These are phyloP conservation scores for Andrena trimmerana DNA, from an alignment of 2,888 invertebrate species.

Conservation along the genomic window DNA sequence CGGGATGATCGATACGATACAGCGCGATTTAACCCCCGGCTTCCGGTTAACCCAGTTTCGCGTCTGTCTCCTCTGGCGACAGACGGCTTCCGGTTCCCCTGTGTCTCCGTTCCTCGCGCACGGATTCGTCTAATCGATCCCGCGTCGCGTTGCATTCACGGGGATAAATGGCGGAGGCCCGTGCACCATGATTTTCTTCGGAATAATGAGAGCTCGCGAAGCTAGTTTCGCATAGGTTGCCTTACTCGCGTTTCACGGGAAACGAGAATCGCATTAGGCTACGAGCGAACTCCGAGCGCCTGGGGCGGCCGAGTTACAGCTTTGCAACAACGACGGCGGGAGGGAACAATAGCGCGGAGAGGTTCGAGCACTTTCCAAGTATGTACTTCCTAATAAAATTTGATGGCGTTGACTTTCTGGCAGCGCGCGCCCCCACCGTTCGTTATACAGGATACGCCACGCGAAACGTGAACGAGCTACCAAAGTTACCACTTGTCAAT, in stretches of 20 bases:
- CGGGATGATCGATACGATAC: constrained; percentile 53
- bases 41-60: constrained; percentile 55
- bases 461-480: not conserved
- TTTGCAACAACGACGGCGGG: constrained; percentile 42
- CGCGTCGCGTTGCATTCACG: constrained; percentile 64
- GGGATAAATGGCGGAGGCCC: constrained; percentile 49
- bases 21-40: constrained; percentile 60
- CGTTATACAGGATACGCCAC: not conserved
- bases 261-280: not conserved
- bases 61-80: constrained; percentile 17
- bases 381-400: constrained; percentile 58
- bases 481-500: constrained; percentile 15
- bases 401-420: constrained; percentile 41
- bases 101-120: constrained; percentile 27
- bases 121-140: constrained; percentile 50
- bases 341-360: constrained; percentile 50
- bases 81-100: constrained; percentile 35
- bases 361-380: constrained; percentile 51
- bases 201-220: not conserved
- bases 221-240: not conserved
- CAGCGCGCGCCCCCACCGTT: not conserved
- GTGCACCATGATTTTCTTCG: not conserved
- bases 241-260: constrained; percentile 9
- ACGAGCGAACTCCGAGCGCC: constrained; percentile 6
- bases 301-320: constrained; percentile 24